Base-by-base conservation (phyloP, 2,888 invertebrate species). In the Cosmorhoe ocellata region DNA sequence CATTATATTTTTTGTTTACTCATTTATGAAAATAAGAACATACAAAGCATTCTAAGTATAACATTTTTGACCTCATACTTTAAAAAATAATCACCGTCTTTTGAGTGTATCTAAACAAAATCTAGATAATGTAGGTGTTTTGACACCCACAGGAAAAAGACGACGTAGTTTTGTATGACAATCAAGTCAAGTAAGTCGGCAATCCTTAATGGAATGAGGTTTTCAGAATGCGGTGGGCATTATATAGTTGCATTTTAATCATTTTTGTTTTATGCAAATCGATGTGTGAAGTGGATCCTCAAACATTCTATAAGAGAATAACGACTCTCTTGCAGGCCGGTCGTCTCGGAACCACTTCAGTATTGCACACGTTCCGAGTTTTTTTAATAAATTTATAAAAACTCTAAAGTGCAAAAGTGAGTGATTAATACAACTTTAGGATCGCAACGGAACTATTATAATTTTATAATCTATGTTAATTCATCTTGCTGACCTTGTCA, bases 211-310 rank as follows among this genome's bases (percentile, higher is more conserved):
- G 70, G 71, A 71, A 63, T 75, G 74, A 71, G 67, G 65, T 74
- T 62, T 61, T 64, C 60, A 62, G 72, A 79, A 74, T 72, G 73
- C 72, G 57, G 69, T 69, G 62, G 64, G 65, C 69, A 71, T 63
- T 63, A 71, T 74, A 73, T 72, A 71, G 72, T 77, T 74, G 79
- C 71, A 69, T 79, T 79, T 79, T 71, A 80, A 71, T 74, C 64
- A 77, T 78, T 80, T 79, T 79, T 74, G 71, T 80, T 79, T 78
- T 76, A 80, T 81, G 76, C 76, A 80, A 80, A 79, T 76, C 71
- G 70, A 70, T 68, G 70, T 74, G 72, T 74, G 72, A 75, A 76
- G 74, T 71, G 72, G 68, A 71, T 70, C 70, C 71, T 66, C 66
- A 64, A 70, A 71, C 73, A 76, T 72, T 82, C 74, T 71, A 71